Evolutionary conservation across 2,113 vertebrate species (phyloP).

Genomic region (Struthio camelus): DNA sequence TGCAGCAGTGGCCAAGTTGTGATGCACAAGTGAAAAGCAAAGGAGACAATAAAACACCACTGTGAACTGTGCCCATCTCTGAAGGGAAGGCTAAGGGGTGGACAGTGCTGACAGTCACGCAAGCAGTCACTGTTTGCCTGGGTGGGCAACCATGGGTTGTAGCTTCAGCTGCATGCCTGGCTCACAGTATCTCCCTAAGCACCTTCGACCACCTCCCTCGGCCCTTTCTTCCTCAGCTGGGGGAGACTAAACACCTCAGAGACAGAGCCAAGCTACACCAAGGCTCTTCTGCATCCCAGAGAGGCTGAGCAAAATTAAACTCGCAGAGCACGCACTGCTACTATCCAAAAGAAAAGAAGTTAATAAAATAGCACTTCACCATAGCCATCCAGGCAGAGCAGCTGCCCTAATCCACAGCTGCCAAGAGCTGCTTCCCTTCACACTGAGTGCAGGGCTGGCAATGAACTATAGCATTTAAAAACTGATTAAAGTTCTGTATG

Average conservation of each 20-base stretch:
- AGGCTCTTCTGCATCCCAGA: neutral
- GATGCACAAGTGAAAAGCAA: neutral
- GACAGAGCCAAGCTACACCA: accelerated
- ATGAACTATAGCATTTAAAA: neutral
- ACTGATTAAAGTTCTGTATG: neutral
- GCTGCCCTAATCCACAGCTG: neutral
- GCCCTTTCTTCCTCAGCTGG: neutral
- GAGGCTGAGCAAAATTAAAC: neutral
- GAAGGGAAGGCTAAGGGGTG: neutral
- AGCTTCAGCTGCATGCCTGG: neutral
- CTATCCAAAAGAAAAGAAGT: neutral
- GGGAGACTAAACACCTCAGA: neutral
- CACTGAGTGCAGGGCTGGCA: neutral
- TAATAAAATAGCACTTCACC: neutral
- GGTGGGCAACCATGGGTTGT: accelerated
- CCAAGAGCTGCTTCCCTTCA: neutral
- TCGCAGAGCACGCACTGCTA: accelerated
- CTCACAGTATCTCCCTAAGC: neutral
- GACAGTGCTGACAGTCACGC: neutral
- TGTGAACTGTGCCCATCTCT: neutral
- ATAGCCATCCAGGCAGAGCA: neutral
- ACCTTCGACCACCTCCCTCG: neutral
- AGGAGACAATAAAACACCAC: neutral
- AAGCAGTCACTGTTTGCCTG: neutral
- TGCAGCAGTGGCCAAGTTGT: neutral